Percentiles rank a stretch among this genome's conserved stretches.
These are phyloP conservation scores for Leptinotarsa tumamoca DNA, from an alignment of 2,888 invertebrate species.

Conservation along the genomic window DNA sequence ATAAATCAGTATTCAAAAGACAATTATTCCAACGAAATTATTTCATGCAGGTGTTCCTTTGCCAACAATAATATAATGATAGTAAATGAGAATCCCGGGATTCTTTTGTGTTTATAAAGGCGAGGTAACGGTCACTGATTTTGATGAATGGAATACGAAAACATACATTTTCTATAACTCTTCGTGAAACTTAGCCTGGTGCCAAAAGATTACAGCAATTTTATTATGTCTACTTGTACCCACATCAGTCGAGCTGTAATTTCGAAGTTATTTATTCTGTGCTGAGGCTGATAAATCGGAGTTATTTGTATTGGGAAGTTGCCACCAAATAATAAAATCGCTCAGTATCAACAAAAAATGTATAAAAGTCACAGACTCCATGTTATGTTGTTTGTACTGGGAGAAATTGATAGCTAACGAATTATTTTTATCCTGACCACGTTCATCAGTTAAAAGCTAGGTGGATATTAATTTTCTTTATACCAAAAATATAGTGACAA, in stretches of 20 bases:
- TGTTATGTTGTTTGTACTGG: not conserved
- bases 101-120: not conserved
- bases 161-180: not conserved
- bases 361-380: not conserved
- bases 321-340: not conserved
- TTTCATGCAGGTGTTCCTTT: not conserved
- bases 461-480: too few species aligned
- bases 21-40: not conserved
- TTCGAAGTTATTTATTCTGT: not conserved
- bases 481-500: too few species aligned
- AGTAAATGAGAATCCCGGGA: not conserved
- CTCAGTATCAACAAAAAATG: not conserved
- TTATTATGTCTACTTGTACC: not conserved
- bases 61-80: not conserved
- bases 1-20: not conserved
- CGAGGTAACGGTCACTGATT: not conserved
- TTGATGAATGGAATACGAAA: conserved; percentile 8
- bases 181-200: not conserved
- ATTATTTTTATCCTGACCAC: not conserved
- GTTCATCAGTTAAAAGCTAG: not conserved
- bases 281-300: not conserved
- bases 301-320: not conserved
- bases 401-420: not conserved
- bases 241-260: not conserved
- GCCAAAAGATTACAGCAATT: conserved; percentile 8